Base-by-base conservation (phyloP, 2,113 vertebrate species). In the Eurystomus gularis region DNA sequence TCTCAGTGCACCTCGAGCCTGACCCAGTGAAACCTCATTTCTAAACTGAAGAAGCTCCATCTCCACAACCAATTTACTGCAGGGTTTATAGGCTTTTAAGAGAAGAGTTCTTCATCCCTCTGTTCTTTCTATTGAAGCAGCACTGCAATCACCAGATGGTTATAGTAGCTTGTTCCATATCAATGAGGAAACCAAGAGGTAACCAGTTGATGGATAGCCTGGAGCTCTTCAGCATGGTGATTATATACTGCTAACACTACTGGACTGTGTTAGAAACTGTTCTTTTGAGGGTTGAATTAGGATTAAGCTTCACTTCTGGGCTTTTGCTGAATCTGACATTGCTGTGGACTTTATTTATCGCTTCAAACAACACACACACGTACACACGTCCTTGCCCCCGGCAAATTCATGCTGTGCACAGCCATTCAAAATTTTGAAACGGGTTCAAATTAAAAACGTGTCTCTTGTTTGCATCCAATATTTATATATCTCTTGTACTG, bases 331-430 rank as follows among this genome's bases (percentile, higher is more conserved):
- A 15, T 57, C 4, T 6, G 28, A 31, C 17, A 60, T 51, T 48
- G 7, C 25, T n/a, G 7, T 24, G 77, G 33, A 17, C 9, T 86
- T 29, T 46, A 26, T 70, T 70, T 82, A 6, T 24, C 42, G 31
- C 2, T 78, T 73, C 84, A 44, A 75, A 39, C 3, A 61, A 18
- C n/a, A 52, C 8, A 44, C 13, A 26, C 5, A 11, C 3, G 7
- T 9, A 33, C 5, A 17, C 3, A 2, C 0, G 1, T 49, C 46
- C 28, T 54, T 70, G 20, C n/a, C 31, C 10, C 13, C n/a, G 10
- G 21, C 17, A 62, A 75, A 51, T 60, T 21, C 51, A 25, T 90
- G 15, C 37, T 73, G 3, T 61, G 24, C 12, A 9, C 7, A 58
- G 4, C 28, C 11, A 44, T 68, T 79, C 19, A 62, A 44, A 42